A percentile compares a stretch with the other conserved stretches of the same genome.
Conservation (phyloP, 2,797 vertebrate species). For the Psittacula echo region DNA sequence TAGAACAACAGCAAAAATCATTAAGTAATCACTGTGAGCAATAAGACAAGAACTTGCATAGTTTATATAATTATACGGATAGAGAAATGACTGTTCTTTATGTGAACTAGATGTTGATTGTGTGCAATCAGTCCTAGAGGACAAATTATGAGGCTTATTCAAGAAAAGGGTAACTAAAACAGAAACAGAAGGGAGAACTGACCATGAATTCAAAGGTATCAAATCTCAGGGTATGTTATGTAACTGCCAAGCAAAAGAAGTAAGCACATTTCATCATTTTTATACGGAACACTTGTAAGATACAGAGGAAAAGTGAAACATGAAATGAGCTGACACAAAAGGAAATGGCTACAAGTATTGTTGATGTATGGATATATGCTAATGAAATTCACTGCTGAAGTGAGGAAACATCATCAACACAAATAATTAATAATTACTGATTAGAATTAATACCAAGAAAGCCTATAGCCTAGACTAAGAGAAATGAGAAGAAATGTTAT, state of each 20-base stretch:
- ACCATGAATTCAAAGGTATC: neutral
- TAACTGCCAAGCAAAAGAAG: neutral
- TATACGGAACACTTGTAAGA: neutral
- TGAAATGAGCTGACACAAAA: neutral
- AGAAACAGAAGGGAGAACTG: neutral
- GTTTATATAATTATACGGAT: neutral
- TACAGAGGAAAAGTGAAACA: neutral
- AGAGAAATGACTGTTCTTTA: neutral
- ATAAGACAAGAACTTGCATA: neutral
- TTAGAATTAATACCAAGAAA: neutral
- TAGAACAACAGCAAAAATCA: neutral
- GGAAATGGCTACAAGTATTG: neutral
- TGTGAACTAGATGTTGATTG: neutral
- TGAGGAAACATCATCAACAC: neutral
- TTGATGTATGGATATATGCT: neutral
- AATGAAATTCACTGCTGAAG: neutral
- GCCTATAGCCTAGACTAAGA: neutral
- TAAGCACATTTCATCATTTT: neutral
- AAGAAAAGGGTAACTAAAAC: neutral
- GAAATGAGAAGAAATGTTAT: neutral
- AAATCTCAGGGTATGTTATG: neutral
- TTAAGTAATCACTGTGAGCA: neutral
- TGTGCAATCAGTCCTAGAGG: neutral
- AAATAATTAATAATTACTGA: neutral
- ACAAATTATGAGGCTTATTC: neutral